Percentiles rank a stretch among this genome's conserved stretches.
Evolutionary conservation across 2,888 invertebrate species (phyloP).

Genomic region (Cryptocheilus praepositus): DNA sequence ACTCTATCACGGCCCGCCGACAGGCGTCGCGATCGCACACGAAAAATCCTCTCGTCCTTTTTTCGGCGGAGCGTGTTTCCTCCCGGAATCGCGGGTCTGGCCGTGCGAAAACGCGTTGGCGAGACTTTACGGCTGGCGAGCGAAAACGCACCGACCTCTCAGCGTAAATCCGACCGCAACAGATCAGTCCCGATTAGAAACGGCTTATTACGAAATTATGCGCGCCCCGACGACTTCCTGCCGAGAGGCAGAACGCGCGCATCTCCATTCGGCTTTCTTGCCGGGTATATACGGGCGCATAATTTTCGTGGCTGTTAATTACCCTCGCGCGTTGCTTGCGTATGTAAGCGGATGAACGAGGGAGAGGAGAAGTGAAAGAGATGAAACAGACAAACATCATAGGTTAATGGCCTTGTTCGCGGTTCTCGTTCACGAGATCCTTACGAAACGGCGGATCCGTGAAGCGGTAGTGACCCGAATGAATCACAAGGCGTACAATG

Average conservation of each 20-base stretch:
- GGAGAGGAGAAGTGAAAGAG: not conserved
- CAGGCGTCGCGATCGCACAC: conserved; percentile 30
- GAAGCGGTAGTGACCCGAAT: too few species aligned
- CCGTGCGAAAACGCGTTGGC: not conserved
- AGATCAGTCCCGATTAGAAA: conserved; percentile 46
- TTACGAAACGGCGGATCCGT: too few species aligned
- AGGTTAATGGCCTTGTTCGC: too few species aligned
- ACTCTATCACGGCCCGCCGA: conserved; percentile 40
- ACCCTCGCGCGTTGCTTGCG: not conserved
- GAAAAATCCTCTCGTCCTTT: conserved; percentile 49
- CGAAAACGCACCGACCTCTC: conserved; percentile 23
- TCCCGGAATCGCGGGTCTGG: conserved; percentile 15
- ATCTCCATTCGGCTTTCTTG: not conserved
- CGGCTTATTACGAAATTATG: conserved; percentile 54
- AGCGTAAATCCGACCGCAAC: not conserved
- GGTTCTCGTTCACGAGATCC: too few species aligned
- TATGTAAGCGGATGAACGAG: not conserved
- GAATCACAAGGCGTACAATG: too few species aligned
- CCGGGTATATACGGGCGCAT: too few species aligned
- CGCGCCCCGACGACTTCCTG: conserved; percentile 44
- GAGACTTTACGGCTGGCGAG: not conserved
- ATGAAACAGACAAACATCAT: not conserved
- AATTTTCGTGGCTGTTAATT: conserved; percentile 8
- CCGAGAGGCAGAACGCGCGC: not conserved
- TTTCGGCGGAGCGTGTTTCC: conserved; percentile 37